Base-by-base conservation (phyloP, 2,113 vertebrate species). In the Eclectus roratus region DNA sequence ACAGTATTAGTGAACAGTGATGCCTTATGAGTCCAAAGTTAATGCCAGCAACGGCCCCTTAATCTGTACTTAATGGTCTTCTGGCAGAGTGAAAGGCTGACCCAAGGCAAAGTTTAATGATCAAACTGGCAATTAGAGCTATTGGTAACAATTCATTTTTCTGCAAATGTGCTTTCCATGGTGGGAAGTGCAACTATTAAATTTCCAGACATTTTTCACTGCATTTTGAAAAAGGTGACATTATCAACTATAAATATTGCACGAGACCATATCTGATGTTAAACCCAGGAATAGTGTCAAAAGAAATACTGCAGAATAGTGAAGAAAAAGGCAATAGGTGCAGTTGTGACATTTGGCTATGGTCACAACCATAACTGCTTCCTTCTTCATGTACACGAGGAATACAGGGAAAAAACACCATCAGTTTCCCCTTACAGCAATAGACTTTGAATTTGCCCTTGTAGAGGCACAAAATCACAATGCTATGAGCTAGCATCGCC, bases 81-180 rank as follows among this genome's bases (percentile, higher is more conserved):
- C 91, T 52, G 80, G 85, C 89, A 91, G 91, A 84, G 56, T 39
- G 46, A 88, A 92, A 94, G 82, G 56, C 76, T 68, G 56, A 83
- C 77, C 68, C 39, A 93, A 94, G 68, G 88, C 73, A 87, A 88
- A 94, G 84, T 85, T 94, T 91, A 94, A 95, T 73, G 70, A 55
- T 77, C 58, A 35, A 81, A 65, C 65, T 53, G 63, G 49, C 88
- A 84, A 61, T 93, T 76, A 82, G 44, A 56, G 80, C 33, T 55
- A 91, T 84, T 69, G 80, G 55, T 63, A 92, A 89, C 89, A 79
- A 91, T 49, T 74, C 19, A 7, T 24, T 70, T 91, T 44, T 53
- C 33, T 56, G 61, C 65, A 88, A 96, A 93, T 39, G 43, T 66
- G 13, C 28, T 95, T 95, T 86, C 65, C 29, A 17, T 3, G 10